Percentiles rank a stretch among this genome's conserved stretches.
These are phyloP conservation scores for Pherbina coryleti DNA, from an alignment of 2,888 invertebrate genomes.

Conservation along the genomic window DNA sequence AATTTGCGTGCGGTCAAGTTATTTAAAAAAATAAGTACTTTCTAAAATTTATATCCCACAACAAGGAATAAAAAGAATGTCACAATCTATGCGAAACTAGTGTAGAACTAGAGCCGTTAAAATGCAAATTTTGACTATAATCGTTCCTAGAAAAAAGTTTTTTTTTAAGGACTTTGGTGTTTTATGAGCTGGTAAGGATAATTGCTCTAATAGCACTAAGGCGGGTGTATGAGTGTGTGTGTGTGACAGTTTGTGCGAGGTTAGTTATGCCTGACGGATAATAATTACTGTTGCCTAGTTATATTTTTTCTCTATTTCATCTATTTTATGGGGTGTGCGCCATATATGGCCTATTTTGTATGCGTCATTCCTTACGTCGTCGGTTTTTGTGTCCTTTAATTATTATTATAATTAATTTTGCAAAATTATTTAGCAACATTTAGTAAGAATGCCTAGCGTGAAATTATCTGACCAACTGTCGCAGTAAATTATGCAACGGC, in stretches of 20 bases:
- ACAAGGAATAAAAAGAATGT: background rate
- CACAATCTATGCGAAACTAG: slow-evolving; percentile 17
- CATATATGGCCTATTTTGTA: background rate
- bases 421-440: slow-evolving; percentile 24
- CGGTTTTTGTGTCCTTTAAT: background rate
- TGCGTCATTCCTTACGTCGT: background rate
- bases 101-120: slow-evolving; percentile 4
- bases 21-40: background rate
- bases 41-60: background rate
- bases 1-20: background rate
- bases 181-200: slow-evolving; percentile 31
- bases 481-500: slow-evolving; percentile 25
- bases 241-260: background rate
- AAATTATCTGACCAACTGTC: slow-evolving; percentile 23
- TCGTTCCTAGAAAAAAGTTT: slow-evolving; percentile 17
- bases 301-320: slow-evolving; percentile 15
- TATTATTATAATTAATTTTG: background rate
- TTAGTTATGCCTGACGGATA: background rate
- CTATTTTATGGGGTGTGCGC: slow-evolving; percentile 5
- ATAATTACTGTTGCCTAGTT: background rate
- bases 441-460: slow-evolving; percentile 1
- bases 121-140: slow-evolving; percentile 13
- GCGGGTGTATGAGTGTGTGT: background rate
- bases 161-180: background rate
- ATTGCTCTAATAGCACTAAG: background rate